phyloP scores from a whole-genome alignment of 2,797 vertebrate species.

The Rhinatrema bivittatum region DNA sequence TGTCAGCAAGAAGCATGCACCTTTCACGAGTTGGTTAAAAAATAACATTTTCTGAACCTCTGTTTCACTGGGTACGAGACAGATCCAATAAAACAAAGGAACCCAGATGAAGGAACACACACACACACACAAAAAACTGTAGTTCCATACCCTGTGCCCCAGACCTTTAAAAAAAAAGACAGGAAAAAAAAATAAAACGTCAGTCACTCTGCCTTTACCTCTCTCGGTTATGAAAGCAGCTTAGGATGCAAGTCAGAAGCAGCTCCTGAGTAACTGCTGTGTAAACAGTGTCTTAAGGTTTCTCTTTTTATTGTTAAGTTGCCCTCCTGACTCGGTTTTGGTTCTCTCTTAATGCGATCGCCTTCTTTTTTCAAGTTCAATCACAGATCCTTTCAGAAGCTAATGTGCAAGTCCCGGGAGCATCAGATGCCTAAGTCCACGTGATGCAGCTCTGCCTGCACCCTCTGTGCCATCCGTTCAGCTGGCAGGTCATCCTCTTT shows the following conservation, averaged over 20 bases:
- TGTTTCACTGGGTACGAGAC: conserved; percentile 42
- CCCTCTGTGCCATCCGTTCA: conserved; percentile 37
- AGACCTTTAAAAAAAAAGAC: conserved; percentile 43
- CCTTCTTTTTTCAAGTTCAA: conserved; percentile 50
- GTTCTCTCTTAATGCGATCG: conserved; percentile 52
- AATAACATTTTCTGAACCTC: conserved; percentile 30
- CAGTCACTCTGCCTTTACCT: conserved; percentile 53
- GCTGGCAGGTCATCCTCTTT: conserved; percentile 45
- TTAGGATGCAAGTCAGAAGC: conserved; percentile 63
- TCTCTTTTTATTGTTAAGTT: conserved; percentile 36
- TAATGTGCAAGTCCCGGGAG: conserved; percentile 59
- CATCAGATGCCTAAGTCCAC: conserved; percentile 43
- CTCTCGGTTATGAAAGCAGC: conserved; percentile 65
- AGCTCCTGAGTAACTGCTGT: conserved; percentile 68
- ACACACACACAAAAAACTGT: conserved; percentile 43
- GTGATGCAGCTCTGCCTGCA: conserved; percentile 40
- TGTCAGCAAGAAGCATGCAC: no score
- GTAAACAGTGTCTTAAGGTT: conserved; percentile 62
- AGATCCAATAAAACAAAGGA: conserved; percentile 43
- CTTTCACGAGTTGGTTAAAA: no score
- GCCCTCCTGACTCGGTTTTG: conserved; percentile 53
- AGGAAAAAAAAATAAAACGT: conserved; percentile 38
- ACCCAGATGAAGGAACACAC: conserved; percentile 33
- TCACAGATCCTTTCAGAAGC: conserved; percentile 32
- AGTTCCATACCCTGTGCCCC: conserved; percentile 62